These are phyloP conservation scores for Seriola aureovittata DNA, from an alignment of 2,113 vertebrate species.

Conservation along the genomic window DNA sequence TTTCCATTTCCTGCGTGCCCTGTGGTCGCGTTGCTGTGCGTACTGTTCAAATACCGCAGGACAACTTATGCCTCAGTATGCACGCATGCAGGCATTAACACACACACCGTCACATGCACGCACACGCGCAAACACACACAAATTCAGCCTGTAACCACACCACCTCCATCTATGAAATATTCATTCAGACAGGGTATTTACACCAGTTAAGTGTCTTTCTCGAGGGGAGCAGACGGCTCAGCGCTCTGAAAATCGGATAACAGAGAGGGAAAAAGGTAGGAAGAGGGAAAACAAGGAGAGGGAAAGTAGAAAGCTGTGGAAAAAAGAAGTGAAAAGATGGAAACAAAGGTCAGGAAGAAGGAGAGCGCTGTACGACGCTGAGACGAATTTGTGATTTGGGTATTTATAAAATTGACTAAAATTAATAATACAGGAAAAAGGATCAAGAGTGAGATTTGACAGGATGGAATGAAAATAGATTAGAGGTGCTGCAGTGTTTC, in stretches of 20 bases:
- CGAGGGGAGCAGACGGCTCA: conserved; percentile 33
- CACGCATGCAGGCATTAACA: conserved; percentile 46
- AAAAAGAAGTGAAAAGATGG: neutral
- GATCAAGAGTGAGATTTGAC: conserved; percentile 29
- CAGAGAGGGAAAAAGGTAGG: neutral
- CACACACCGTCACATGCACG: conserved; percentile 26
- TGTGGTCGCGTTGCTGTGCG: conserved; percentile 66
- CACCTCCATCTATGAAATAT: conserved; percentile 66
- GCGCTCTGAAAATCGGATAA: conserved; percentile 40
- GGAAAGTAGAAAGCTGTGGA: neutral
- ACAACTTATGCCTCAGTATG: conserved; percentile 44
- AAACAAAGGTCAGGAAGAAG: neutral
- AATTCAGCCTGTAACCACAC: conserved; percentile 48
- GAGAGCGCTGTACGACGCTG: neutral
- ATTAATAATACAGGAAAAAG: neutral
- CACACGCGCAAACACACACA: conserved; percentile 31
- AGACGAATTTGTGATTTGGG: neutral
- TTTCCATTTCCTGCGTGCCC: conserved; percentile 80
- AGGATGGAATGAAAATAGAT: conserved; percentile 27
- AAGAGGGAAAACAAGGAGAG: conserved; percentile 10
- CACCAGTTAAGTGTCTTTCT: conserved; percentile 69
- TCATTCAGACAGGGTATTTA: conserved; percentile 73
- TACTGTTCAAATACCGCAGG: conserved; percentile 65
- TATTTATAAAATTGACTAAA: conserved; percentile 2
- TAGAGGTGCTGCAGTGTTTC: neutral